Evolutionary conservation across 1,140 invertebrate genomes (phyloP).

Genomic region (Teleogryllus occipitalis): DNA sequence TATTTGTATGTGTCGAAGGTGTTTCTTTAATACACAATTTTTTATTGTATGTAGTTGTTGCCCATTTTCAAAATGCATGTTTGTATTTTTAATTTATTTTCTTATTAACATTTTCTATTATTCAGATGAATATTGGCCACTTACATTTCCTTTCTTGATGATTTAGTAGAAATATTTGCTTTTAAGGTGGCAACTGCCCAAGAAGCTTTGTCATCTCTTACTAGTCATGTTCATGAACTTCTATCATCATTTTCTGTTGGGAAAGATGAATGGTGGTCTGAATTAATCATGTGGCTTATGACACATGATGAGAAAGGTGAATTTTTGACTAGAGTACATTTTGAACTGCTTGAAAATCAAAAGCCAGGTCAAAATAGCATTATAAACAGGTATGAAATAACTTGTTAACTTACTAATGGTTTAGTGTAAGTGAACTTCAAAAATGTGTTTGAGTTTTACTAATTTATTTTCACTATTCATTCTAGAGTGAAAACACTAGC

Average conservation of each 20-base stretch:
- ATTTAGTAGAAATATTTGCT: background rate
- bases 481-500: background rate
- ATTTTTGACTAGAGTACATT: background rate
- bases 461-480: background rate
- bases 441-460: background rate
- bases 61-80: no score
- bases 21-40: no score
- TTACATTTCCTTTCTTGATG: no score
- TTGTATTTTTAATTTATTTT: no score
- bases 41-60: no score
- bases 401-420: background rate
- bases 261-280: slow-evolving; percentile 11
- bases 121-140: no score
- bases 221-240: background rate
- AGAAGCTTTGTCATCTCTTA: slow-evolving; percentile 2
- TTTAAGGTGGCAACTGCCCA: slow-evolving; percentile 15
- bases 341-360: slow-evolving; percentile 10
- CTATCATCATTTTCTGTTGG: background rate
- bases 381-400: slow-evolving; percentile 9
- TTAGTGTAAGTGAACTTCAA: background rate
- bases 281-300: background rate
- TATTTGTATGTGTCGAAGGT: no score
- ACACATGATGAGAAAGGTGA: background rate
- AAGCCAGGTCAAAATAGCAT: slow-evolving; percentile 6
- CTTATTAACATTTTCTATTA: no score